Conservation (phyloP, 1,140 invertebrate species). For the Lordiphosa mommai region DNA sequence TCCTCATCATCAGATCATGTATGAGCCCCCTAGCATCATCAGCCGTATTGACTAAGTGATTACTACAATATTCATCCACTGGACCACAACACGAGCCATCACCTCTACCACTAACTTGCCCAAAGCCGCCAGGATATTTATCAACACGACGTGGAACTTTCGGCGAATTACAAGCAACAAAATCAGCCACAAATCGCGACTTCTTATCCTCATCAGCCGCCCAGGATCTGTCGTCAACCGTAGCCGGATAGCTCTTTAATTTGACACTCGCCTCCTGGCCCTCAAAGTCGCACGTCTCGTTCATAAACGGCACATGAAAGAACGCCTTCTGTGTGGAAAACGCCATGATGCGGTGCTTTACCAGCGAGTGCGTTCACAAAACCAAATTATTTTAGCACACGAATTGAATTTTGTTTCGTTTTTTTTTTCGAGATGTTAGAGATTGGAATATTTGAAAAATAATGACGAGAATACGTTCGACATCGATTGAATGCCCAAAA, state of each 20-base stretch:
- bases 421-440: slow-evolving; percentile 18
- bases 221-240: slow-evolving; percentile 66
- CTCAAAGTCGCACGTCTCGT: slow-evolving; percentile 37
- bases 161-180: slow-evolving; percentile 54
- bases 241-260: slow-evolving; percentile 64
- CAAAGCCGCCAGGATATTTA: background rate
- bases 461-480: slow-evolving; percentile 36
- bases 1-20: slow-evolving; percentile 41
- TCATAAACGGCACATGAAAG: slow-evolving; percentile 67
- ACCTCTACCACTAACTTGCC: background rate
- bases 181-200: slow-evolving; percentile 58
- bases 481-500: slow-evolving; percentile 37
- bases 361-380: background rate
- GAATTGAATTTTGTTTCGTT: background rate
- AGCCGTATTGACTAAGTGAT: slow-evolving; percentile 45
- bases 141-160: background rate
- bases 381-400: background rate
- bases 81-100: background rate
- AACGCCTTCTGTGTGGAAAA: slow-evolving; percentile 72
- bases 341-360: slow-evolving; percentile 40
- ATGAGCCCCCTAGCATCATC: slow-evolving; percentile 39
- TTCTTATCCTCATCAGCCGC: slow-evolving; percentile 51
- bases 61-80: slow-evolving; percentile 14
- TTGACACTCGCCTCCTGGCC: slow-evolving; percentile 55
- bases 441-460: slow-evolving; percentile 29